Evolutionary conservation across 2,888 invertebrate genomes (phyloP).

Genomic region (Ypsolopha scabrella): DNA sequence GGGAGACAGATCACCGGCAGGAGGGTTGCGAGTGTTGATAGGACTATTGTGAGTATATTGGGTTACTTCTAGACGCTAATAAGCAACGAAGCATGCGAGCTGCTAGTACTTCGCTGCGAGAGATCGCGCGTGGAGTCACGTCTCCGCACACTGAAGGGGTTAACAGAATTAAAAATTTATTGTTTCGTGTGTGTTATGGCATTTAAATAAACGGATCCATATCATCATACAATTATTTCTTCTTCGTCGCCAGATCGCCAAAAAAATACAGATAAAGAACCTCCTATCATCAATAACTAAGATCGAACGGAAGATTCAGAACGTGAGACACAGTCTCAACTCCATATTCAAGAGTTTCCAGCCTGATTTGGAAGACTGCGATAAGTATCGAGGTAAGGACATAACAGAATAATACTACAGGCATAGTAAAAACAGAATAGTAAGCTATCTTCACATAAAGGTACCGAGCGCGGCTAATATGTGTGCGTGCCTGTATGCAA

Average conservation of each 20-base stretch:
- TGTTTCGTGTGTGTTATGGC: too few relatives aligned
- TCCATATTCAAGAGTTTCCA: constrained; percentile 38
- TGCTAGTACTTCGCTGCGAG: constrained; percentile 38
- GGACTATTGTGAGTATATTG: constrained; percentile 33
- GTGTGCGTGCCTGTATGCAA: too few relatives aligned
- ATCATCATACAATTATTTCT: not conserved
- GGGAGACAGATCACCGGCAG: constrained; percentile 5
- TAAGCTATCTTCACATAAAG: too few relatives aligned
- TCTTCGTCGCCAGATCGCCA: constrained; percentile 23
- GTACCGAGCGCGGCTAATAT: too few relatives aligned
- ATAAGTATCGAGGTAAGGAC: constrained; percentile 25
- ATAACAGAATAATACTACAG: not conserved
- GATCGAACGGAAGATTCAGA: constrained; percentile 39
- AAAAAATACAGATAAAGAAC: constrained; percentile 33
- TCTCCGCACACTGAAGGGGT: constrained; percentile 17
- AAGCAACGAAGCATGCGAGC: constrained; percentile 31
- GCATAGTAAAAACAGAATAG: too few relatives aligned
- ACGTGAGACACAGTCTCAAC: constrained; percentile 33
- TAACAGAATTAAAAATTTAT: too few relatives aligned
- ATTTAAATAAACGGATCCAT: too few relatives aligned
- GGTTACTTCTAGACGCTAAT: constrained; percentile 11
- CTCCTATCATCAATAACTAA: constrained; percentile 22
- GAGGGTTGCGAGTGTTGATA: constrained; percentile 26
- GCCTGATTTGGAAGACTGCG: constrained; percentile 15
- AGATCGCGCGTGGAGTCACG: constrained; percentile 26